Conservation (phyloP, 2,113 vertebrate species). For the Arvicanthis niloticus region DNA sequence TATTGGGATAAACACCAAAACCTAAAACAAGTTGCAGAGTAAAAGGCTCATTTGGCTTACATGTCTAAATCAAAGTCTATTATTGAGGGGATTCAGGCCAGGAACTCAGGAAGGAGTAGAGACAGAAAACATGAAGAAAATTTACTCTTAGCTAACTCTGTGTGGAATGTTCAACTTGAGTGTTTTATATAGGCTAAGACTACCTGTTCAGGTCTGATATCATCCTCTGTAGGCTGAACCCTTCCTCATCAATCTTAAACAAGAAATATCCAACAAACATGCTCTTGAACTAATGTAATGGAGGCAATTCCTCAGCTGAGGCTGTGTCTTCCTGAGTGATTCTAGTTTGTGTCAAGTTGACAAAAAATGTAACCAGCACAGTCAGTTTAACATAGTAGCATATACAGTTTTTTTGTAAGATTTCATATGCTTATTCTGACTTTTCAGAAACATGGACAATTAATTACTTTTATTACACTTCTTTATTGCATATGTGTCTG, state of each 20-base stretch:
- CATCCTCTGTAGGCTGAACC: not conserved
- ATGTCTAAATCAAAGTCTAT: not conserved
- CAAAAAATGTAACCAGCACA: not conserved
- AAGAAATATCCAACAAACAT: not conserved
- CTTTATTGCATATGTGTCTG: not conserved
- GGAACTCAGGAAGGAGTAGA: not conserved
- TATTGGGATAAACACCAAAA: not conserved
- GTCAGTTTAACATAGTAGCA: not conserved
- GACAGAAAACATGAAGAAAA: not conserved
- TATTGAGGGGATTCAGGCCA: not conserved
- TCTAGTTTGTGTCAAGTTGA: not conserved
- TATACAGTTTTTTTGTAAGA: not conserved
- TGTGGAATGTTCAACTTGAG: not conserved
- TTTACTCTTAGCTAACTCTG: not conserved
- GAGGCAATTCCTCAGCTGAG: not conserved
- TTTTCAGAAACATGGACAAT: not conserved
- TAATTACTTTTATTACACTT: not conserved
- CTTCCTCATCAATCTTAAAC: not conserved
- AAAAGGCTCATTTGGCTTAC: not conserved
- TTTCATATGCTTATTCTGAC: not conserved
- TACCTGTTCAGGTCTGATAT: not conserved
- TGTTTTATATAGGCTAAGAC: not conserved
- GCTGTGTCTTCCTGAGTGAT: not conserved
- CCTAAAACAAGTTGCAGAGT: not conserved
- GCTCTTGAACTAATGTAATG: not conserved